Base-by-base conservation (phyloP, 2,113 vertebrate genomes). In the Neodon shergylaensis region DNA sequence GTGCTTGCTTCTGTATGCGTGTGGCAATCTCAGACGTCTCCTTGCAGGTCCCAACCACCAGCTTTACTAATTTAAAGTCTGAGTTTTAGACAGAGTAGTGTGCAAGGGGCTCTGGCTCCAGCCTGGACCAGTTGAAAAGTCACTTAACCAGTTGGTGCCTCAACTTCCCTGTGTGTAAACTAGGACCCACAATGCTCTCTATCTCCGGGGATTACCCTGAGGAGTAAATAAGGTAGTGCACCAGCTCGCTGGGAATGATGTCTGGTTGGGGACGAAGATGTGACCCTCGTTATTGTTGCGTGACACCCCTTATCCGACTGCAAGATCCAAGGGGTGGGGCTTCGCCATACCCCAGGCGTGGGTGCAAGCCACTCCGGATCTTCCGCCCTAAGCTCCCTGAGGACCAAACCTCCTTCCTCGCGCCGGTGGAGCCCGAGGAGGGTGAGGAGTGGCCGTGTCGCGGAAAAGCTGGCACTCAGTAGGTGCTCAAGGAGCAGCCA, bases 401-500 rank as follows among this genome's bases (percentile, higher is more conserved):
- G 47, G 42, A 66, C 65, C 21, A 16, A 28, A 72, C 66, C 7
- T 42, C 36, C 54, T 52, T 36, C 39, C 44, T 39, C 52, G 92
- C 3, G 66, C 66, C 42, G 16, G 14, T 42, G 7, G 54, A 65
- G 36, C 22, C 44, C 68, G 47, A 47, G 39, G 42, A 47, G 54
- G 8, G 39, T 31, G 13, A 33, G 17, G 47, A 11, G 78, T 8
- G 72, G 72, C 39, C 58, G 90, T 1, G 11, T 39, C 73, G 4
- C 33, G 39, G 54, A 31, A 5, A 70, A 22, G 26, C 22, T 10
- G 81, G 70, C 87, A 31, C 93, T 70, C 82, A 93, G 90, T 87
- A 74, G 94, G 96, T n/a, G 77, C 93, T 68, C 81, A 36, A 8
- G 39, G 26, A 33, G 70, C 3, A 66, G 90, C 87, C 12, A 68